Conservation (phyloP, 2,888 invertebrate species). For the Timandra comae region DNA sequence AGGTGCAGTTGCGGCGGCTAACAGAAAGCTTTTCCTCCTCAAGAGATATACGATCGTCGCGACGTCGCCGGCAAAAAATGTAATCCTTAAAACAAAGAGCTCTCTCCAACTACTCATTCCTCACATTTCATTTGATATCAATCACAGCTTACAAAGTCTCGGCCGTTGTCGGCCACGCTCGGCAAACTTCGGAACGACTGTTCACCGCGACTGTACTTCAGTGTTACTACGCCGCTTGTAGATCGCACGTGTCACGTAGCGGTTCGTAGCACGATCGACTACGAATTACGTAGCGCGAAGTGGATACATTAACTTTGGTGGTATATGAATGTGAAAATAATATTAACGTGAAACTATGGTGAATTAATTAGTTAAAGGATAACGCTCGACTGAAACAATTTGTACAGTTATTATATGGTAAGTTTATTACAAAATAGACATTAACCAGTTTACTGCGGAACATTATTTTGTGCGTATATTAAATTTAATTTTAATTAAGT, state of each 20-base stretch:
- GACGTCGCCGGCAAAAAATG: slow-evolving; percentile 40
- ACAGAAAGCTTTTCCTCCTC: slow-evolving; percentile 19
- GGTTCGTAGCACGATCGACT: slow-evolving; percentile 43
- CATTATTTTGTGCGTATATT: slow-evolving; percentile 11
- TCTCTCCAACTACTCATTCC: slow-evolving; percentile 66
- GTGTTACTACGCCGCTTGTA: slow-evolving; percentile 58
- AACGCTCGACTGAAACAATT: slow-evolving; percentile 26
- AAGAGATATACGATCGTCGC: slow-evolving; percentile 28
- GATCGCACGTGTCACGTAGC: slow-evolving; percentile 48
- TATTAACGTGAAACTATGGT: slow-evolving; percentile 41
- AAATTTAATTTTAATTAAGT: slow-evolving; percentile 25
- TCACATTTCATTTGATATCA: slow-evolving; percentile 76
- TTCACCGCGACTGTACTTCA: slow-evolving; percentile 52
- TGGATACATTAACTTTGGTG: slow-evolving; percentile 37
- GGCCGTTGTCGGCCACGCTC: slow-evolving; percentile 49
- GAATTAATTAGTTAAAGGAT: slow-evolving; percentile 38
- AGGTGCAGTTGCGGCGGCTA: slow-evolving; percentile 17
- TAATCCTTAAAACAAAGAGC: slow-evolving; percentile 70
- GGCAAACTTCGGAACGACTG: slow-evolving; percentile 46
- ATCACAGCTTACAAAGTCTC: slow-evolving; percentile 67
- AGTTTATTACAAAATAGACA: slow-evolving; percentile 24
- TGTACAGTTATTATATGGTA: slow-evolving; percentile 51
- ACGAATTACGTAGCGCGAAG: slow-evolving; percentile 39
- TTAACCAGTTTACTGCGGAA: slow-evolving; percentile 14
- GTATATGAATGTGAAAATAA: slow-evolving; percentile 29